These are phyloP conservation scores for Orthonyx spaldingii DNA, from an alignment of 2,113 vertebrate species.

Conservation along the genomic window DNA sequence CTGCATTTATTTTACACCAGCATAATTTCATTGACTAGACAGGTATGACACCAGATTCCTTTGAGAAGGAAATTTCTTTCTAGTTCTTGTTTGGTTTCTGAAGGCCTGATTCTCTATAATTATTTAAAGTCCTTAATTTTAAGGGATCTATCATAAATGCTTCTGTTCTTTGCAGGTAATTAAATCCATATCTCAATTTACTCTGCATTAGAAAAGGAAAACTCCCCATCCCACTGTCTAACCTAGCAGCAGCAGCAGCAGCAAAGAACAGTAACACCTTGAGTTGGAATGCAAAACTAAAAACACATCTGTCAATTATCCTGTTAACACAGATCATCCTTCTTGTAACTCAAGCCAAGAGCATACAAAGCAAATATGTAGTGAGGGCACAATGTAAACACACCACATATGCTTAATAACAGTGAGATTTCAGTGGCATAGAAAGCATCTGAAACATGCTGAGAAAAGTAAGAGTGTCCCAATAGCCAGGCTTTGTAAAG, in stretches of 20 bases:
- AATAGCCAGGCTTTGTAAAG: not conserved
- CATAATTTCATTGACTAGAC: not conserved
- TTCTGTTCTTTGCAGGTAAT: not conserved
- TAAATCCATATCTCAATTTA: conserved; percentile 5
- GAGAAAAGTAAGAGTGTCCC: not conserved
- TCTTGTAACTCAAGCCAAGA: not conserved
- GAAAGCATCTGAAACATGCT: not conserved
- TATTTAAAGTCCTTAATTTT: not conserved
- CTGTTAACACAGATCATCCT: not conserved
- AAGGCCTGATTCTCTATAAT: not conserved
- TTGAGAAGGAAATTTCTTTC: not conserved
- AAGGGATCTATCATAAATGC: not conserved
- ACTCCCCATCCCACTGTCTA: not conserved
- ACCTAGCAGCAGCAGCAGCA: not conserved
- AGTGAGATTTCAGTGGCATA: not conserved
- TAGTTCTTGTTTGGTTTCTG: not conserved
- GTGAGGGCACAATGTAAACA: not conserved
- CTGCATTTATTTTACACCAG: not conserved
- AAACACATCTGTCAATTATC: not conserved
- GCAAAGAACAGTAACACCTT: not conserved
- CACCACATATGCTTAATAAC: not conserved
- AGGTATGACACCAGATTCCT: not conserved
- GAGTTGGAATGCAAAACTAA: not conserved
- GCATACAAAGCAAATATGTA: not conserved
- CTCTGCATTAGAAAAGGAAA: not conserved